Evolutionary conservation across 1,140 invertebrate genomes (phyloP).

Genomic region (Parasteatoda tepidariorum): DNA sequence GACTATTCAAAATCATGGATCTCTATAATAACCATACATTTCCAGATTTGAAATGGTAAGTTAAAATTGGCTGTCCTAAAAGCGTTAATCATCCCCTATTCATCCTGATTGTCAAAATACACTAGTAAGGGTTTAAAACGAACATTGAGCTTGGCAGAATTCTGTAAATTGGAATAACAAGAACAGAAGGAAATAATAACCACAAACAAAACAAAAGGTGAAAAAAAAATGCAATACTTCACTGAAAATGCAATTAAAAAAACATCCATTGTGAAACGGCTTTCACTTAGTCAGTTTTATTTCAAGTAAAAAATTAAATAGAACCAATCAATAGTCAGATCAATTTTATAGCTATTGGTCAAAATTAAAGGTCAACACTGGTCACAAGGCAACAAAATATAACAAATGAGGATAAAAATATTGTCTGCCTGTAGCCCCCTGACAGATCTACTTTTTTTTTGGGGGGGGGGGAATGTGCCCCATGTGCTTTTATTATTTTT

Average conservation of each 20-base stretch:
- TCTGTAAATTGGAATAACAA: not conserved
- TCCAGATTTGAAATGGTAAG: not conserved
- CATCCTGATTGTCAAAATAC: slow-evolving; percentile 58
- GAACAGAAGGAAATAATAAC: not conserved
- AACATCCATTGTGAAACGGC: not conserved
- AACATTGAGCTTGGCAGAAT: slow-evolving; percentile 53
- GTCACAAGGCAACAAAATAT: no score
- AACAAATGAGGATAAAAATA: no score
- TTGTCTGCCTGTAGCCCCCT: no score
- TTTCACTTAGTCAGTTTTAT: not conserved
- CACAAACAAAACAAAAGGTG: not conserved
- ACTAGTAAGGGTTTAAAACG: slow-evolving; percentile 34
- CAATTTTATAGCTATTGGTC: no score
- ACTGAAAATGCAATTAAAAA: not conserved
- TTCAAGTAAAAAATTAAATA: not conserved
- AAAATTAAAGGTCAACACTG: no score
- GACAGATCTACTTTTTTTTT: no score
- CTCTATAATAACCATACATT: not conserved
- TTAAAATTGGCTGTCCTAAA: slow-evolving; percentile 15
- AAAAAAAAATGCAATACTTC: not conserved
- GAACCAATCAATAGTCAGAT: no score
- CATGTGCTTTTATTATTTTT: no score
- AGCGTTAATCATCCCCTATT: not conserved
- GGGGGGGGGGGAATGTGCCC: no score
- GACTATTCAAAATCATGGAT: not conserved